Evolutionary conservation across 2,113 vertebrate species (phyloP), one percentile per base, ranked within the genome.

Genomic region (Ctenomys sociabilis): DNA sequence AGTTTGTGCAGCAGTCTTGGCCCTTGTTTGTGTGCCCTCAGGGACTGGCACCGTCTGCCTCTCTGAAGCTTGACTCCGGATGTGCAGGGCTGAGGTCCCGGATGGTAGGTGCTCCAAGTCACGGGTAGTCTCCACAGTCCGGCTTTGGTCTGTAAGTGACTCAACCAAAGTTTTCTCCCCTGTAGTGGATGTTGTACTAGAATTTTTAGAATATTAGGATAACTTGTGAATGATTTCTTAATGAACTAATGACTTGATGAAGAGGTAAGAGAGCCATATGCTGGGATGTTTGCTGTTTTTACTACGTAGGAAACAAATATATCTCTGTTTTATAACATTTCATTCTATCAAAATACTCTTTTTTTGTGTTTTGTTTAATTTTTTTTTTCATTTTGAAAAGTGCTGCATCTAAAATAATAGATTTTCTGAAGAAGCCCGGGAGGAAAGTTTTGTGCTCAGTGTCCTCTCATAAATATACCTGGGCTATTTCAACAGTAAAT

Each of bases 381-480:
- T 16, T 24, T 21, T n/a, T 26, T 77, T 64, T 61, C 45, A 24
- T 72, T 70, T 30, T 21, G 61, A 45, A 70, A 82, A 21, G 2
- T 73, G 81, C 30, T 96, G 87, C 2, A 68, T 63, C 91, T 91
- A 94, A 85, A 37, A 89, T 26, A 73, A 77, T n/a, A 84, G 54
- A 81, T 93, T 49, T 49, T 49, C 59, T 86, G 32, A 83, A 61
- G 68, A 63, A 30, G 0, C 24, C 85, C 21, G 85, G 57, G 59
- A 85, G n/a, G n/a, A 90, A 52, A 92, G 14, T 89, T 57, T 90
- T 93, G 59, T 92, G 32, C 19, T 88, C 37, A 94, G 52, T 78
- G 24, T 80, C 30, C 90, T 93, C 24, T 97, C 45, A 92, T 75
- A 87, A 97, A 88, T 81, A 21, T 85, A 35, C 24, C 70, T 32